Evolutionary conservation across 2,888 invertebrate genomes (phyloP).

Genomic region (Dastarcus helophoroides): DNA sequence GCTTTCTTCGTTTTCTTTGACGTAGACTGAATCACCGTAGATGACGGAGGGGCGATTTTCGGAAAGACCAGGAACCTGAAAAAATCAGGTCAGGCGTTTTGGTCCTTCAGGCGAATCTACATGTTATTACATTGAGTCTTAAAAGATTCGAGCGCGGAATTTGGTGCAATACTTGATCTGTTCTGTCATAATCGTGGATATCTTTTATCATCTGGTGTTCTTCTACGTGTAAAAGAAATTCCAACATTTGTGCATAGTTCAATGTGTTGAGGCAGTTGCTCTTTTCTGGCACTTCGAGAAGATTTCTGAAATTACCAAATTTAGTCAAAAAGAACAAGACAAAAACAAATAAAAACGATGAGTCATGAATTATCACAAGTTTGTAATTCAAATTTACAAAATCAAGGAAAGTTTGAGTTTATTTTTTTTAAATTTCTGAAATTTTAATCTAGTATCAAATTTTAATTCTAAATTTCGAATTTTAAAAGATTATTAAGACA

Average conservation of each 20-base stretch:
- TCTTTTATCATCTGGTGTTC: constrained; percentile 27
- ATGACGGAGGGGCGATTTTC: constrained; percentile 31
- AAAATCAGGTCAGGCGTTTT: constrained; percentile 4
- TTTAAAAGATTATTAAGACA: too few species aligned
- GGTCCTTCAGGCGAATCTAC: too few species aligned
- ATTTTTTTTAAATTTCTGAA: too few species aligned
- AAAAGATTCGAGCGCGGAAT: constrained; percentile 8
- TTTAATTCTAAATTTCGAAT: too few species aligned
- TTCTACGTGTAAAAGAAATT: constrained; percentile 25
- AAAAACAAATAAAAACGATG: too few species aligned
- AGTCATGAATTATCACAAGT: too few species aligned
- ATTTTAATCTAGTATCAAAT: too few species aligned
- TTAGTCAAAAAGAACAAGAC: too few species aligned
- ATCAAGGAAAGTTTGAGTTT: too few species aligned
- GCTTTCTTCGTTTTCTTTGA: constrained; percentile 15
- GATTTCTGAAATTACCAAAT: too few species aligned
- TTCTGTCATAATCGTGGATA: constrained; percentile 25
- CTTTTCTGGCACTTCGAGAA: too few species aligned
- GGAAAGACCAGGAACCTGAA: constrained; percentile 30
- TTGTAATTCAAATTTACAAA: too few species aligned
- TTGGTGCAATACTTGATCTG: constrained; percentile 14
- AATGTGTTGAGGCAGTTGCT: constrained; percentile 13
- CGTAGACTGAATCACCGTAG: constrained; percentile 24
- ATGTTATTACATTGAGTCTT: constrained; percentile 16
- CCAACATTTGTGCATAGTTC: constrained; percentile 21